Base-by-base conservation (phyloP, 2,888 invertebrate genomes). In the Aleiodes testaceus region DNA sequence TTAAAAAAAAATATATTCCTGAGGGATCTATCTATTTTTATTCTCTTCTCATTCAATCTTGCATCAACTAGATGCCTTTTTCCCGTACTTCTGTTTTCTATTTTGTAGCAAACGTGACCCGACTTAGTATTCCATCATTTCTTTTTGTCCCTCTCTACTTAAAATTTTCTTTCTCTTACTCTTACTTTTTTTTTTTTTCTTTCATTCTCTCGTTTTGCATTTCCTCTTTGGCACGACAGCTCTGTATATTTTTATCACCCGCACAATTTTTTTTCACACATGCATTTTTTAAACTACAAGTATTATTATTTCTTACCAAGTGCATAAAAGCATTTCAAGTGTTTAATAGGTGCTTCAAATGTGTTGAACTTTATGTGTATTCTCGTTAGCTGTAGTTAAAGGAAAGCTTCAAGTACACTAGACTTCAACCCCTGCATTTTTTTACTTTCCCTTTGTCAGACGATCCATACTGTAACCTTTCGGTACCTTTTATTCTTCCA, bases 251-350 rank as follows among this genome's bases (percentile, higher is more conserved):
- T 53, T 36, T n/a, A 14, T 36, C 47, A 59, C 53, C 16, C 26
- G 55, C 18, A 59, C 26, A 22, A 52, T 80, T 30, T 30, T n/a
- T 16, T n/a, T 55, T 55, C 59, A 36, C 7, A 36, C 16, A 59
- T 36, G 14, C 42, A 42, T 14, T 36, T 36, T 16, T 16, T 16
- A 42, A 16, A 18, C 59, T 18, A 59, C 78, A 72, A 77, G 78
- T 79, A 79, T 81, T 81, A 59, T 59, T 59, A 81, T 82, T 82
- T 79, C 79, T 77, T 75, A 78, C 77, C 76, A 81, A 85, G 84
- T 84, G 82, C 79, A 81, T 84, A 79, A 85, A 85, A 85, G 85
- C 85, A 84, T 83, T 81, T 84, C 79, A 76, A 85, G 84, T 80
- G 81, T 78, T 82, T 83, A 82, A 84, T 82, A 81, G 81, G 79